Percentiles rank a stretch among this genome's conserved stretches.
Evolutionary conservation across 2,113 vertebrate species (phyloP).

Genomic region (Cariama cristata): DNA sequence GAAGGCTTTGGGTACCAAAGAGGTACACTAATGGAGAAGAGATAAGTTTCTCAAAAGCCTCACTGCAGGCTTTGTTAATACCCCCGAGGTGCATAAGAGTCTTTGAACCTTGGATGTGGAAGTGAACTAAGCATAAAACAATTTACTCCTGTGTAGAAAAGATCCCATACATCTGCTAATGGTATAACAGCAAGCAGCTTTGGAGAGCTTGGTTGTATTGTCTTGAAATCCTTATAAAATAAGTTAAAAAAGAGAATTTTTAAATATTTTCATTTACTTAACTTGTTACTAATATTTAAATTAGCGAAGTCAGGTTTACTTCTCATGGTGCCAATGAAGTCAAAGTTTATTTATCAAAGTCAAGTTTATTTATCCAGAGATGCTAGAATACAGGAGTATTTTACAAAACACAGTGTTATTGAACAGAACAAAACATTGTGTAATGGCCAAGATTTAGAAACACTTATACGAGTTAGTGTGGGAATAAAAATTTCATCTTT

Average conservation of each 20-base stretch:
- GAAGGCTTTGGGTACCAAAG: background rate
- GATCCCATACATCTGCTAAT: background rate
- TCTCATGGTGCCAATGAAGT: background rate
- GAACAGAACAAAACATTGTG: background rate
- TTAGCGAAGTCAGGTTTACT: background rate
- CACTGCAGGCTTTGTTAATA: background rate
- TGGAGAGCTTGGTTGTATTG: background rate
- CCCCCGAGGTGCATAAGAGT: accelerated
- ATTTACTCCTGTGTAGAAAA: background rate
- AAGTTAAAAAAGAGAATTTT: background rate
- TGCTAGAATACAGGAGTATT: background rate
- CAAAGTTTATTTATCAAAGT: background rate
- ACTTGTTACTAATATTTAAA: background rate
- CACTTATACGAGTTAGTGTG: accelerated
- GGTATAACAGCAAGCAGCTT: background rate
- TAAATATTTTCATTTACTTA: background rate
- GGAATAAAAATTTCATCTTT: accelerated
- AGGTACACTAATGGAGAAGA: too few relatives aligned
- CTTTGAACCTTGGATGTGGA: background rate
- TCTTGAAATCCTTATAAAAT: background rate
- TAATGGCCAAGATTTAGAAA: background rate
- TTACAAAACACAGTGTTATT: background rate
- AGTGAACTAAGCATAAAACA: background rate
- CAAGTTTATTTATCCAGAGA: background rate
- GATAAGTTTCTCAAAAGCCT: background rate